Base-by-base conservation (phyloP, 2,113 vertebrate species). In the Cyprinodon variegatus region DNA sequence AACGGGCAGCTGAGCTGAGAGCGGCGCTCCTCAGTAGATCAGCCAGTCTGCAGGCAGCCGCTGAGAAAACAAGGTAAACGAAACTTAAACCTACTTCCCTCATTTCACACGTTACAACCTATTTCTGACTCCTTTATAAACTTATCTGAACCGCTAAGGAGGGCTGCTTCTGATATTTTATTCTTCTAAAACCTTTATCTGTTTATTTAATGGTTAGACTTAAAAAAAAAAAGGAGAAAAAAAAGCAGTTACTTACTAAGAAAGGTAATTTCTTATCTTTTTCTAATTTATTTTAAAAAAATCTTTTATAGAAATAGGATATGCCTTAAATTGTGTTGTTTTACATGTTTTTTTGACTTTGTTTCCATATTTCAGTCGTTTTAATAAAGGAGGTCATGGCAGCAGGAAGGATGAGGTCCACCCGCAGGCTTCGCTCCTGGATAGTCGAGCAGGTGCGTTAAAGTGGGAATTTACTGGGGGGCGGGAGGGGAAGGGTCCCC, bases 381-480 rank as follows among this genome's bases (percentile, higher is more conserved):
- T 62, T n/a, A 10, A 1, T 29, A 17, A 12, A 6, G 9, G 43
- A 40, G 70, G 69, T 14, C 70, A 97, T 97, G 96, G 88, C 93
- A 1, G 78, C 90, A 0, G 90, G 89, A 10, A 93, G 72, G 63
- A 87, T 79, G 36, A 93, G 96, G 13, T 87, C 91, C 29, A 96
- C 96, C 0, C 94, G 96, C n/a, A 95, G 90, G 78, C 94, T 98
- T 50, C 94, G 96, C 5, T 83, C 81, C 6, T 98, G 96, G 96
- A 91, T 96, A 3, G 91, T 97, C 45, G 94, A 96, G 4, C 96
- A 98, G 87, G 91, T 93, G 85, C 82, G 66, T 53, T n/a, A 64
- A 14, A 4, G 64, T 11, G 20, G 6, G 50, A 6, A 36, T 29
- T 29, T 29, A 29, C 29, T 29, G 6, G 12, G 4, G 11, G 3